Percentiles rank a stretch among this genome's conserved stretches.
Evolutionary conservation across 2,888 invertebrate genomes (phyloP).

Genomic region (Macrophya annulata): DNA sequence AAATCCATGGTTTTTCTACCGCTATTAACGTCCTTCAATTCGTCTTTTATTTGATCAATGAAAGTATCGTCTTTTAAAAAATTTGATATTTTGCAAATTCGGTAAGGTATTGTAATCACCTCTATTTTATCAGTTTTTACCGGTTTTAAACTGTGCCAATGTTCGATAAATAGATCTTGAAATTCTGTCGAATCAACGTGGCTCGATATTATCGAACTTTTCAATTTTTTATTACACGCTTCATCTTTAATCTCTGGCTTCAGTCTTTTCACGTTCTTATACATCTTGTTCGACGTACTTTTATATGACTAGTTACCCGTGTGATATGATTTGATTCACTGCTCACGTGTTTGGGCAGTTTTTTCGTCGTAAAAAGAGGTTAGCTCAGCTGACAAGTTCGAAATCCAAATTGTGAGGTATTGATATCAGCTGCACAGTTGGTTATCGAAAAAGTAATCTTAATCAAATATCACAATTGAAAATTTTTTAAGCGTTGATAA

Average conservation of each 20-base stretch:
- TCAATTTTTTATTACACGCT: conserved; percentile 68
- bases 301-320: background rate
- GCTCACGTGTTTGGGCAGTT: conserved; percentile 15
- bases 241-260: conserved; percentile 61
- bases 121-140: conserved; percentile 79
- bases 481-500: background rate
- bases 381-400: conserved; percentile 14
- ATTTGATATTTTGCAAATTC: conserved; percentile 85
- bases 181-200: conserved; percentile 66
- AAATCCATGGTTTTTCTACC: conserved; percentile 90
- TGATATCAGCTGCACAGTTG: background rate
- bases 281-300: background rate
- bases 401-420: background rate
- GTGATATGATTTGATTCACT: background rate
- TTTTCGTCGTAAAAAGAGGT: conserved; percentile 18
- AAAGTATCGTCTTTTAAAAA: conserved; percentile 83
- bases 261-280: background rate
- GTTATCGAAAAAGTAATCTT: background rate
- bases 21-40: conserved; percentile 84
- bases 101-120: conserved; percentile 85
- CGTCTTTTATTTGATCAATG: conserved; percentile 85
- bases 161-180: conserved; percentile 67
- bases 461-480: background rate
- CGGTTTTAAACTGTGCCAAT: conserved; percentile 81
- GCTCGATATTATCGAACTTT: conserved; percentile 70